Evolutionary conservation across 2,888 invertebrate species (phyloP), one percentile per base, ranked within the genome.

Genomic region (Meloe dianella): DNA sequence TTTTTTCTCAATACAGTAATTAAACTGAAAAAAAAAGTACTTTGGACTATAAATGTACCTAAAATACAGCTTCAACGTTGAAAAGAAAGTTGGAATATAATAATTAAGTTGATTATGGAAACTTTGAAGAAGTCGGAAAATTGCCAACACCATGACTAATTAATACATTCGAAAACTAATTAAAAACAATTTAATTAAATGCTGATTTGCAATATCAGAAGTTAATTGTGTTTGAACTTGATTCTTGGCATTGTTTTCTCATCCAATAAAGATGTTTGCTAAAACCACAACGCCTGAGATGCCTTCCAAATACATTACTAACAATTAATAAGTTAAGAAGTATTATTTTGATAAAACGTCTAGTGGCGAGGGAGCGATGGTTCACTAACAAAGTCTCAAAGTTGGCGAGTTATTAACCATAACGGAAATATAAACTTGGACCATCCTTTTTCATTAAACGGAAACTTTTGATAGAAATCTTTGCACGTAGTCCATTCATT

Each of bases 281-380:
- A 69, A 71, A 71, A 72, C 73, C 74, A 67, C 72, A 69, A 65
- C 72, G 67, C 75, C 73, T 73, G 74, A 75, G 75, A 75, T 74
- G 73, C 70, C 73, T 71, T 65, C 71, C 68, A 75, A 76, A 76
- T 76, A 76, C 75, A 77, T 77, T 77, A 74, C 74, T 72, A 76
- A 75, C 79, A 80, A 79, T 80, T 81, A 81, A 78, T 78, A 79
- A 80, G 77, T 79, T 79, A 74, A 73, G 76, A 78, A 78, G 76
- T 78, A 80, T 79, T 80, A 80, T 81, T 80, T 79, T 79, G 81
- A 81, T 80, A 78, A 79, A 80, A 79, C 69, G 75, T 76, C 75
- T 72, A 71, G 71, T 67, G 73, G 70, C 70, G 72, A 65, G 77
- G 76, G 78, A 77, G 74, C 74, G 66, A 77, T 77, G 76, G 76